Conservation (phyloP, 1,140 invertebrate genomes). For the Aporrectodea caliginosa region DNA sequence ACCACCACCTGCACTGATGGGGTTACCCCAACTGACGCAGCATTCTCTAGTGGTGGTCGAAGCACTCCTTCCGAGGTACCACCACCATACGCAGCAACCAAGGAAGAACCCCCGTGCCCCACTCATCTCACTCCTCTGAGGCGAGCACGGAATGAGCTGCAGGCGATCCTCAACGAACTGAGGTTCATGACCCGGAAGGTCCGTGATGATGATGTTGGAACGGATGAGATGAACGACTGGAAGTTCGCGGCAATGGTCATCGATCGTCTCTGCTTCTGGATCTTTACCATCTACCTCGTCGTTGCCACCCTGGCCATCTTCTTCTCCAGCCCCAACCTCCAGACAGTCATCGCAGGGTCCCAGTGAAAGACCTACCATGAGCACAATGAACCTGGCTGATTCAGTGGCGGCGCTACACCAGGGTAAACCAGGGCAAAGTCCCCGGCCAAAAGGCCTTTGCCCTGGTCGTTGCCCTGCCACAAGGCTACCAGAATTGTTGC, state of each 20-base stretch:
- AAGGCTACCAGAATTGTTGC: no score
- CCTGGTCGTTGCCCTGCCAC: no score
- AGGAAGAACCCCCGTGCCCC: not conserved
- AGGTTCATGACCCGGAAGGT: constrained; percentile 72
- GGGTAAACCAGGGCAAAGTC: no score
- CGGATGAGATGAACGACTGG: constrained; percentile 72
- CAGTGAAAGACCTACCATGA: no score
- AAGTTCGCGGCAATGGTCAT: constrained; percentile 99
- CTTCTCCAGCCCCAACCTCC: constrained; percentile 54
- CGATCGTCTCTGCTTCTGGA: constrained; percentile 95
- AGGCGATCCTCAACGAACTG: constrained; percentile 90
- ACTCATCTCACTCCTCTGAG: no score
- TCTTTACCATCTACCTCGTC: constrained; percentile 97
- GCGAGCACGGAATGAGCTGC: constrained; percentile 62
- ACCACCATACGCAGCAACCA: not conserved
- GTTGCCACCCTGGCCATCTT: constrained; percentile 94
- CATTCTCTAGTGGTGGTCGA: not conserved
- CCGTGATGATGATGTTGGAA: constrained; percentile 54
- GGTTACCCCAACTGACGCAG: not conserved
- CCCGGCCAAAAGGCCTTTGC: no score
- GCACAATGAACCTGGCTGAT: no score
- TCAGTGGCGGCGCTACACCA: no score
- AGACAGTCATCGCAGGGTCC: not conserved
- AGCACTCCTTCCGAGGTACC: not conserved
- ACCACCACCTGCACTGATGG: not conserved